Conservation (phyloP, 2,797 vertebrate genomes). For the Macrochelys suwanniensis region DNA sequence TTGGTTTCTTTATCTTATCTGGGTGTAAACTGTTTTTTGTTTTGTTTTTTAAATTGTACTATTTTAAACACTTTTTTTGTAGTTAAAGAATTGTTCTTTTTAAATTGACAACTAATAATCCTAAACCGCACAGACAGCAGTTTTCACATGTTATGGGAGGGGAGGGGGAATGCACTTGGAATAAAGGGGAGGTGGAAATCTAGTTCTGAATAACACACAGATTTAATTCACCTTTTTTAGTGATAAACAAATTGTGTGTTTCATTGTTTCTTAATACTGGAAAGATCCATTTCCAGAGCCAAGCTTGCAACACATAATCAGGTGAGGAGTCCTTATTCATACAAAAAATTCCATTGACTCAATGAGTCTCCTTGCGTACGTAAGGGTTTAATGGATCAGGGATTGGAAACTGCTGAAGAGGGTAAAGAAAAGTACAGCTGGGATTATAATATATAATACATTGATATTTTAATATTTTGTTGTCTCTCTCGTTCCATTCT, state of each 20-base stretch:
- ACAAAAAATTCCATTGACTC: constrained; percentile 54
- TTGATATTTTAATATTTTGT: not conserved
- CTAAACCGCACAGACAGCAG: not conserved
- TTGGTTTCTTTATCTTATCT: not conserved
- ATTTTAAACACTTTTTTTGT: not conserved
- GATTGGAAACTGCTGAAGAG: not conserved
- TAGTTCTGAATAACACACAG: not conserved
- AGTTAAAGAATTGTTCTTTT: not conserved
- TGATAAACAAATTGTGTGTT: constrained; percentile 35
- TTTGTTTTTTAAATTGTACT: not conserved
- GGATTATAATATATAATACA: not conserved
- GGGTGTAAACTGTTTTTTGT: not conserved
- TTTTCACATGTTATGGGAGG: not conserved
- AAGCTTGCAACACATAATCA: not conserved
- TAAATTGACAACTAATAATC: not conserved
- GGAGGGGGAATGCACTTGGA: not conserved
- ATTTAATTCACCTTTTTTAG: constrained; percentile 42
- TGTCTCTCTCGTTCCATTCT: not conserved
- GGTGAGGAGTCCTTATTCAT: constrained; percentile 39
- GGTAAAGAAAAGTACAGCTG: not conserved
- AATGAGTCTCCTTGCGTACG: not conserved
- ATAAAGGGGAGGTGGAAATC: not conserved
- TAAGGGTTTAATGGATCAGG: not conserved
- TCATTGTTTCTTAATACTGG: constrained; percentile 71
- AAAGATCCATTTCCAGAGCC: constrained; percentile 61